A percentile compares a stretch with the other conserved stretches of the same genome.
phyloP scores from a whole-genome alignment of 2,888 invertebrate species.

The Asteroscopus sphinx region DNA sequence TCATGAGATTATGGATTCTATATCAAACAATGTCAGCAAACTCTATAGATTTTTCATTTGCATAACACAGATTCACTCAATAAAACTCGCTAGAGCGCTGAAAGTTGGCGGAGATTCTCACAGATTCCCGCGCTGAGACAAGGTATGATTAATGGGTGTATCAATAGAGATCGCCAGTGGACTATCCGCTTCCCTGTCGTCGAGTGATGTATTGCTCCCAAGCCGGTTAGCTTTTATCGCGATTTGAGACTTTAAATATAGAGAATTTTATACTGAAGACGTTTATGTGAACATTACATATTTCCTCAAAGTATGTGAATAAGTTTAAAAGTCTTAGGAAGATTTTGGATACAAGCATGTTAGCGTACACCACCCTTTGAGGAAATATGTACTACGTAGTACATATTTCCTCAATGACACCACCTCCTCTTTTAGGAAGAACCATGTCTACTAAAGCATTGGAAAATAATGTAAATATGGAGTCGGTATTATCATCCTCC shows the following conservation, averaged over 20 bases:
- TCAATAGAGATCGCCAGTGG: conserved; percentile 72
- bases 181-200: conserved; percentile 55
- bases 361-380: not conserved
- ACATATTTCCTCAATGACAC: no score
- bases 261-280: conserved; percentile 32
- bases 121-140: conserved; percentile 57
- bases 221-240: conserved; percentile 43
- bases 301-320: not conserved
- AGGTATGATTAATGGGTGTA: conserved; percentile 76
- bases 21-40: not conserved
- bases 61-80: conserved; percentile 47
- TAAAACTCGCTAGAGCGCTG: conserved; percentile 47
- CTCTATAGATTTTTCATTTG: not conserved
- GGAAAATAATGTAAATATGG: no score
- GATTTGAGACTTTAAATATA: conserved; percentile 48
- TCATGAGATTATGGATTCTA: no score
- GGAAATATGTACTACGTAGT: no score
- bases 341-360: not conserved
- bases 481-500: no score
- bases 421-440: no score
- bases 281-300: conserved; percentile 21
- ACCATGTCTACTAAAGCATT: no score
- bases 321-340: not conserved
- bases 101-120: conserved; percentile 42
- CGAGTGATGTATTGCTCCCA: conserved; percentile 67